These are phyloP conservation scores for Gortyna flavago DNA, from an alignment of 2,888 invertebrate species.

Conservation along the genomic window DNA sequence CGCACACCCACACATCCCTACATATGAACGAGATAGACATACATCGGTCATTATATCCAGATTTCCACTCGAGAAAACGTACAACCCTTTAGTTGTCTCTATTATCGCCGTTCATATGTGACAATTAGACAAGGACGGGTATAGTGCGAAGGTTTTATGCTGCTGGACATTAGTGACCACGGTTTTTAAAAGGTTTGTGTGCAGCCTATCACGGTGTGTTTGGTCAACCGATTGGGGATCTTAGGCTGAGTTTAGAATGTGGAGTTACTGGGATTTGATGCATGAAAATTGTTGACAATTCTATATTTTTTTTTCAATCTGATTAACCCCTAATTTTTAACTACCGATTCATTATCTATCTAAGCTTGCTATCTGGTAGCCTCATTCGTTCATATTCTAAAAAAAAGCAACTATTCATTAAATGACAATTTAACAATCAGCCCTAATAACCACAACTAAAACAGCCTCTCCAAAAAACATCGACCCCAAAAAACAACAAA, in stretches of 20 bases:
- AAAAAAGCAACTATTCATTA: not conserved
- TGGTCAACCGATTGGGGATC: conserved; percentile 76
- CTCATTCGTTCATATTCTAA: not conserved
- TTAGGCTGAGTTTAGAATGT: conserved; percentile 63
- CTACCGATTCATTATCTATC: not conserved
- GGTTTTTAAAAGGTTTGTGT: conserved; percentile 74
- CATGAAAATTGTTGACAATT: not conserved
- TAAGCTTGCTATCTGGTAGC: not conserved
- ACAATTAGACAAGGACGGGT: conserved; percentile 79
- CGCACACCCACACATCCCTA: conserved; percentile 83
- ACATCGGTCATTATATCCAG: conserved; percentile 81
- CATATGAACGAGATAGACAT: conserved; percentile 87
- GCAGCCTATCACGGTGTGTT: conserved; percentile 83
- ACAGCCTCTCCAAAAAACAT: conserved; percentile 44
- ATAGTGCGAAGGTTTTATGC: conserved; percentile 74
- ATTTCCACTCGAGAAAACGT: conserved; percentile 86
- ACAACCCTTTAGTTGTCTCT: conserved; percentile 87
- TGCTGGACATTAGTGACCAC: conserved; percentile 85
- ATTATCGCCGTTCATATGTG: conserved; percentile 78
- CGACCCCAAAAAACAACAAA: conserved; percentile 52
- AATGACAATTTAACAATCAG: conserved; percentile 1
- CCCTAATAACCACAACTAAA: conserved; percentile 10
- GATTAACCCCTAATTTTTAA: not conserved
- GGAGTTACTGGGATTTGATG: not conserved
- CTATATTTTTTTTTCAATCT: no score